Base-by-base conservation (phyloP, 1,140 invertebrate genomes). In the Augochlora pura region DNA sequence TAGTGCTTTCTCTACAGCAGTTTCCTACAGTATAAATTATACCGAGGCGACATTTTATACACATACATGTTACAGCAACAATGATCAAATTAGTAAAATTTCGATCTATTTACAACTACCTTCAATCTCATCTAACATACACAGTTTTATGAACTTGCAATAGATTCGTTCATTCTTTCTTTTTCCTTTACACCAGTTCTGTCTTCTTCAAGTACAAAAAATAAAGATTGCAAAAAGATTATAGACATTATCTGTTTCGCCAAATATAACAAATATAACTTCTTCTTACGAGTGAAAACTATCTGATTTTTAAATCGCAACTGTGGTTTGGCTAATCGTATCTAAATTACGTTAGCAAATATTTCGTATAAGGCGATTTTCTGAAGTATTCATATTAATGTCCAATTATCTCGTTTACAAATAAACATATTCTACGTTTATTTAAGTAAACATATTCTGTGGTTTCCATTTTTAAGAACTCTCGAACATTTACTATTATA, bases 361-460 rank as follows among this genome's bases (percentile, higher is more conserved):
- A 65, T 72, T 64, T 18, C 70, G 73, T 69, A 77, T 70, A 81
- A 77, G 74, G 73, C 73, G 73, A 67, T 52, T 75, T 12, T 59
- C 27, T 39, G 64, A 80, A 68, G 16, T 66, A 65, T 63, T 27
- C 46, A 23, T 49, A 39, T 75, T 32, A 80, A 49, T 27, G 73
- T 77, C 49, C 66, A 81, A 77, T 81, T 72, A 78, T 72, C 39
- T 64, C 1, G 54, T 39, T 70, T 46, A 65, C 21, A 70, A 81
- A 81, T 81, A 77, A 73, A 70, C 66, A n/a, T 81, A 81, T 59
- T 70, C n/a, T n/a, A n/a, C n/a, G n/a, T n/a, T n/a, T n/a, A n/a
- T n/a, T n/a, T n/a, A n/a, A 23, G 38, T 46, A 69, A 81, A 77
- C 42, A 27, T 38, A 71, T 70, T 66, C 9, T 32, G n/a, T 66